A percentile compares a stretch with the other conserved stretches of the same genome.
Conservation (phyloP, 2,113 vertebrate species). For the Myrmecophaga tridactyla region DNA sequence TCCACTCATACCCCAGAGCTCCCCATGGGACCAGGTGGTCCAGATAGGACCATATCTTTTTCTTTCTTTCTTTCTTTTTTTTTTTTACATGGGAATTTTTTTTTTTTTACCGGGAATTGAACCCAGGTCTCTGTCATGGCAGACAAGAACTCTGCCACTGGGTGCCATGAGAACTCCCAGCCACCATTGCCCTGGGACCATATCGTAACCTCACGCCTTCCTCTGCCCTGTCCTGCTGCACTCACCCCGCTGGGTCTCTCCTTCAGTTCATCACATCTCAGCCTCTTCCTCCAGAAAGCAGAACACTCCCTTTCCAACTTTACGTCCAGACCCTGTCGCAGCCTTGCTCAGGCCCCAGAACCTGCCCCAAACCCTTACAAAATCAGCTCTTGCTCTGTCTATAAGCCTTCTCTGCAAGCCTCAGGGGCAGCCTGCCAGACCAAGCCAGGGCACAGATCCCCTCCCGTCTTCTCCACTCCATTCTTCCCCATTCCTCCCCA, state of each 20-base stretch:
- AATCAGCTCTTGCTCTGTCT: not conserved
- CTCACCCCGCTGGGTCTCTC: not conserved
- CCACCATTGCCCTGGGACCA: too few species aligned
- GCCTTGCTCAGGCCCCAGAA: not conserved
- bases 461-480: not conserved
- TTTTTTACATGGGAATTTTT: too few species aligned
- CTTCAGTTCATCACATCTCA: not conserved
- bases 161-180: too few species aligned
- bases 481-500: not conserved
- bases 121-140: too few species aligned
- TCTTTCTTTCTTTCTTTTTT: too few species aligned
- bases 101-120: too few species aligned
- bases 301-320: not conserved
- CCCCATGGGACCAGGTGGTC: not conserved
- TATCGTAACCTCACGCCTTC: not conserved
- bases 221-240: not conserved
- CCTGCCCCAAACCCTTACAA: not conserved
- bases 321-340: not conserved
- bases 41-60: too few species aligned
- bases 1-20: not conserved
- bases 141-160: too few species aligned
- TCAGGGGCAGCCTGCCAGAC: not conserved
- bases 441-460: not conserved
- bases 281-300: not conserved
- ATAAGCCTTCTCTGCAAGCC: not conserved